Base-by-base conservation (phyloP, 2,797 vertebrate genomes). In the Brachyalestes nurse region DNA sequence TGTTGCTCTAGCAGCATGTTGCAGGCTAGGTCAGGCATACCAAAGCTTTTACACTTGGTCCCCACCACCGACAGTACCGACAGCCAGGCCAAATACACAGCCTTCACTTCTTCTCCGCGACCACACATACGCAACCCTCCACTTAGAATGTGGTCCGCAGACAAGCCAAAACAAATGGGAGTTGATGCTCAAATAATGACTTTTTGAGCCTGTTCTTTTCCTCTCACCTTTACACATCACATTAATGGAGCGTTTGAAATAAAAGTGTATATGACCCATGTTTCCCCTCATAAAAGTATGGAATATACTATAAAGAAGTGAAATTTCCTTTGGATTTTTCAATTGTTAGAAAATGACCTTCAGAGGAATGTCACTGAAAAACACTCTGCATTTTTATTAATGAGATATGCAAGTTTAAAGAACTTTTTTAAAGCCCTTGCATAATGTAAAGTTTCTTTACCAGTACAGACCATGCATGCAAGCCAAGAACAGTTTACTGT, bases 161-260 rank as follows among this genome's bases (percentile, higher is more conserved):
- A 61, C 28, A 51, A 42, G 75, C 81, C 78, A 85, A 85, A 82
- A 80, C 71, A 83, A 85, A 85, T 77, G 42, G 34, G 47, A 73
- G 62, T 45, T 70, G 57, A 83, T 75, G 19, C 28, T 81, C 38
- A 75, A 60, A 80, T 64, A 83, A 85, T 62, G 66, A 78, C 40
- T 60, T 75, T 19, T 49, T 70, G 66, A 69, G 66, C 64, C 67
- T 81, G 78, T 80, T 78, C 25, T 69, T 83, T 83, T 72, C 67
- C 81, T 80, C 28, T 71, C 79, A 74, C 70, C 70, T 78, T 72
- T 77, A 67, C n/a, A 66, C 53, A 71, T 64, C 25, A 53, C n/a
- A 38, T 49, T 45, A 79, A 42, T 78, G 65, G 75, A 77, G 69
- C 40, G 74, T 40, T 71, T 70, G 28, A 80, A 74, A 23, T 75